These are phyloP conservation scores for Pyrgus malvae DNA, from an alignment of 2,888 invertebrate species.

Conservation along the genomic window DNA sequence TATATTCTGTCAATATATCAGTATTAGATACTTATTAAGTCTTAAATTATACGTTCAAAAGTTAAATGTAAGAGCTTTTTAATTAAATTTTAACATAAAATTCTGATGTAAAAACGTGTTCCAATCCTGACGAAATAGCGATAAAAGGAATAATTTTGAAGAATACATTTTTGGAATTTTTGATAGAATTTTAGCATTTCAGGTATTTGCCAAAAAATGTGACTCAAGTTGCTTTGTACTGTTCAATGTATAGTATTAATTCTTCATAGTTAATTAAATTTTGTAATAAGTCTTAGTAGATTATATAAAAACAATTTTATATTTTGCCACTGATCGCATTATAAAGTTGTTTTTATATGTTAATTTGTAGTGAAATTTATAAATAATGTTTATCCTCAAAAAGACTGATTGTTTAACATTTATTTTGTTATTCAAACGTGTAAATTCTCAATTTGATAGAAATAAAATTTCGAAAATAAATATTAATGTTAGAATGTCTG, in stretches of 20 bases:
- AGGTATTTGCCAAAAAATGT: background rate
- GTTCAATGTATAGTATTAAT: background rate
- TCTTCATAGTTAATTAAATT: background rate
- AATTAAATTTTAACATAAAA: no score
- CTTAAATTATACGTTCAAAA: background rate
- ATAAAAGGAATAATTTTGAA: no score
- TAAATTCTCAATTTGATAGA: slow-evolving; percentile 63
- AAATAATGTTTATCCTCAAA: slow-evolving; percentile 67
- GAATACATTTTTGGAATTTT: no score
- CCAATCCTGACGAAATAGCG: no score
- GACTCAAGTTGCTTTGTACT: no score
- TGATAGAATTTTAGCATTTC: no score
- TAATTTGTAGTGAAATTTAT: slow-evolving; percentile 37
- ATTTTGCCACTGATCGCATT: no score
- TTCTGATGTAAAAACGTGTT: no score
- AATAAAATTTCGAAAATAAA: slow-evolving; percentile 64
- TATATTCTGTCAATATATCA: background rate
- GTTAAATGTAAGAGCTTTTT: no score
- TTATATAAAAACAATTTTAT: slow-evolving; percentile 26
- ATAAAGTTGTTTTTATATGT: slow-evolving; percentile 33
- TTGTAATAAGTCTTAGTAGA: background rate
- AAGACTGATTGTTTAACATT: slow-evolving; percentile 78
- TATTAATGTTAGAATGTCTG: slow-evolving; percentile 62
- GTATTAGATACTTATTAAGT: background rate
- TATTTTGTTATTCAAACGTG: slow-evolving; percentile 51